Evolutionary conservation across 2,888 invertebrate genomes (phyloP), one percentile per base, ranked within the genome.

Genomic region (Drosophila tanythrix): DNA sequence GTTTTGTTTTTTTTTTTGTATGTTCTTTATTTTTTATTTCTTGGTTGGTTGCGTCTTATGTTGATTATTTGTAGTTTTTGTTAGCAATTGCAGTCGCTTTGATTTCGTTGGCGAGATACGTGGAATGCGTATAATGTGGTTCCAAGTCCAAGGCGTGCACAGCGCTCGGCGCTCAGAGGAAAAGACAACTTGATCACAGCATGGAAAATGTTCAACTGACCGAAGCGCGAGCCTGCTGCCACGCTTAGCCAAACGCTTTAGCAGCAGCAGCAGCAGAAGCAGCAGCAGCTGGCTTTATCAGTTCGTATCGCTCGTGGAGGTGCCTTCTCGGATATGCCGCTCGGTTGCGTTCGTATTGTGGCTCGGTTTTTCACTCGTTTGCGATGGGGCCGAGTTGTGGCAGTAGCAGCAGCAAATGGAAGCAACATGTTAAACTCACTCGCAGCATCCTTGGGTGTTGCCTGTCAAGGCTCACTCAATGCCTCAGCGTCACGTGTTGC

Each of bases 171-270:
- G 85, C 85, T 89, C 85, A 87, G 84, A 89, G 85, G 89, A 89
- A 89, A 89, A 86, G 85, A 86, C 85, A 86, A 86, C 85, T 86
- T 86, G 85, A 86, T 86, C 85, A 86, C 85, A 86, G 85, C 85
- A 90, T 90, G 86, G 91, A 86, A 87, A 76, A 87, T 87, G 91
- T 86, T 86, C 85, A 86, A 86, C 85, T 86, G 85, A 86, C 90
- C 91, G 89, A 88, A 80, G 62, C 74, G 74, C 61, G 56, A 88
- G 79, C 79, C 70, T 69, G 83, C 83, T 76, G 84, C 74, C 81
- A 89, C 87, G 84, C 83, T 87, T 82, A 88, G 81, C 76, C 70
- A 62, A 48, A 15, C 55, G 66, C 36, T 79, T 60, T 63, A 36
- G 25, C 79, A 50, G 21, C 31, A 40, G 35, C 35, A 56, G 25